Evolutionary conservation across 1,140 invertebrate species (phyloP).

Genomic region (Drosophila bocqueti): DNA sequence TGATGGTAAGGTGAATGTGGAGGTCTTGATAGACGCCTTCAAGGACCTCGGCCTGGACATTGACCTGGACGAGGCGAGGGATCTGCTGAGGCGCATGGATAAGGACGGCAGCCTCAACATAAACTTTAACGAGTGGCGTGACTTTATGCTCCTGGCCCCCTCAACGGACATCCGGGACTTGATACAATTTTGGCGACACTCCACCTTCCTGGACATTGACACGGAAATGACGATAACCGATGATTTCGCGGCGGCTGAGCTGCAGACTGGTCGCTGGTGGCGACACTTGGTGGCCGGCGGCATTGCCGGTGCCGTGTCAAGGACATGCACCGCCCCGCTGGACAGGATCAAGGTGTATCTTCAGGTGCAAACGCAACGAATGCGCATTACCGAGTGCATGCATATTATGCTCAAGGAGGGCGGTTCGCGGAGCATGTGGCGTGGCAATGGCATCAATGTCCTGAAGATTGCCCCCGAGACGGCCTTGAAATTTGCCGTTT

Average conservation of each 20-base stretch:
- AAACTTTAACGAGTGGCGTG: slow-evolving; percentile 98
- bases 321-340: slow-evolving; percentile 98
- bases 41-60: slow-evolving; percentile 92
- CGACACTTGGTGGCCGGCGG: slow-evolving; percentile 97
- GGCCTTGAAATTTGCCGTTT: slow-evolving; percentile 98
- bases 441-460: slow-evolving; percentile 99
- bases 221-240: slow-evolving; percentile 98
- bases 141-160: slow-evolving; percentile 96
- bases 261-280: slow-evolving; percentile 99
- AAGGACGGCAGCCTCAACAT: slow-evolving; percentile 97
- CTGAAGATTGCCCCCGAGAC: slow-evolving; percentile 99
- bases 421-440: slow-evolving; percentile 95
- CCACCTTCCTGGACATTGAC: slow-evolving; percentile 98
- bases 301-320: slow-evolving; percentile 96
- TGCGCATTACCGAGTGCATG: slow-evolving; percentile 90
- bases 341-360: slow-evolving; percentile 99
- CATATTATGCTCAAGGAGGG: slow-evolving; percentile 96
- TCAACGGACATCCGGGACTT: slow-evolving; percentile 95
- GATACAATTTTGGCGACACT: slow-evolving; percentile 97
- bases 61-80: slow-evolving; percentile 90
- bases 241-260: slow-evolving; percentile 97
- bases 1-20: slow-evolving; percentile 95
- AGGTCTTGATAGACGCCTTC: slow-evolving; percentile 92
- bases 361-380: slow-evolving; percentile 92
- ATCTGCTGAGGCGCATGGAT: slow-evolving; percentile 93